Percentiles rank a stretch among this genome's conserved stretches.
phyloP scores from a whole-genome alignment of 1,140 invertebrate genomes.

The Phymorhynchus buccinoides region DNA sequence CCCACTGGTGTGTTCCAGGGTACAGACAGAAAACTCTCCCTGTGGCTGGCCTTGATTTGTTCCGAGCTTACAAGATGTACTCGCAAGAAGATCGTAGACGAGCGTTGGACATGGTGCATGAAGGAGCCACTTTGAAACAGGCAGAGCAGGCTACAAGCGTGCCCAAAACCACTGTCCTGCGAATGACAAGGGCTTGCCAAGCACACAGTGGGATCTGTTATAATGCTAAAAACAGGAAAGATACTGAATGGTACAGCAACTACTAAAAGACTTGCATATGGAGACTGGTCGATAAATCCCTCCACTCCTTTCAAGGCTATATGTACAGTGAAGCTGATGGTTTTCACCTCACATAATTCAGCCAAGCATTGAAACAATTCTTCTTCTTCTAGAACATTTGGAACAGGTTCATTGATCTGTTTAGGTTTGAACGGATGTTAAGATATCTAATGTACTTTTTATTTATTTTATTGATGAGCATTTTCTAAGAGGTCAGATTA shows the following conservation, averaged over 20 bases:
- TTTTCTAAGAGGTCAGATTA: too few relatives aligned
- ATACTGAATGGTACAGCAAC: neutral
- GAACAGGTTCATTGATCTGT: too few relatives aligned
- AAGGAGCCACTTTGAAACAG: conserved; percentile 14
- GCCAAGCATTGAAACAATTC: too few relatives aligned
- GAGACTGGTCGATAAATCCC: too few relatives aligned
- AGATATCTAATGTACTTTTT: too few relatives aligned
- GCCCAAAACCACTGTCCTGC: conserved; percentile 4
- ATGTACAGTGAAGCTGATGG: too few relatives aligned
- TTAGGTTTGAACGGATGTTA: too few relatives aligned
- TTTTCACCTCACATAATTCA: too few relatives aligned
- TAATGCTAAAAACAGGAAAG: neutral
- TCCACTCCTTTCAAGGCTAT: too few relatives aligned
- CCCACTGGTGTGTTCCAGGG: conserved; percentile 5
- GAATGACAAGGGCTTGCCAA: conserved; percentile 4
- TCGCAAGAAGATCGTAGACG: neutral
- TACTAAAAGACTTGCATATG: too few relatives aligned
- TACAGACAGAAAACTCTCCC: neutral
- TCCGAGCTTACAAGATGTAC: conserved; percentile 1
- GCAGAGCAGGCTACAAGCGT: neutral
- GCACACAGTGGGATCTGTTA: neutral
- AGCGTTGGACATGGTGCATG: conserved; percentile 25
- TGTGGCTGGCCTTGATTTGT: neutral
- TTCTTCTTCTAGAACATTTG: too few relatives aligned
- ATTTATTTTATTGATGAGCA: too few relatives aligned